Evolutionary conservation across 1,140 invertebrate species (phyloP), one percentile per base, ranked within the genome.

Genomic region (Mylabris phalerata): DNA sequence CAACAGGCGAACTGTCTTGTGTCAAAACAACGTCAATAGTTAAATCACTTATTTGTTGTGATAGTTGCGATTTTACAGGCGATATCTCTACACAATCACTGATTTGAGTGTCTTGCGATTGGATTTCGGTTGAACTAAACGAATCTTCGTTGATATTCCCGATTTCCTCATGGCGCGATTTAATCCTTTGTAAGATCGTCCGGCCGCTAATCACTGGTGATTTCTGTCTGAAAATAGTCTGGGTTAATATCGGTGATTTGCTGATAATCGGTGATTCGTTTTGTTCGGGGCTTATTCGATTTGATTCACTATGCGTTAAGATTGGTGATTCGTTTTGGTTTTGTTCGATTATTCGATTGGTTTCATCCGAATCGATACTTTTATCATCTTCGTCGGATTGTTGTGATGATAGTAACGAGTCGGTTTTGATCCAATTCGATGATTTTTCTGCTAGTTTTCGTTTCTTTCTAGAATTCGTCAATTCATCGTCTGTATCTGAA

Each of bases 201-300:
- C 32, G 38, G 9, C 48, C 55, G 48, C 51, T 43, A 46, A 64
- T 55, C 9, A 64, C 9, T 27, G 59, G 62, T 6, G 62, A 64
- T 40, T 43, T 9, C 42, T 64, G 55, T 25, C 54, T 43, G n/a
- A 6, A 9, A 13, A n/a, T 9, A 11, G 9, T 42, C 40, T 47
- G 24, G 9, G 43, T 48, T 9, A 60, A 41, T 41, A 59, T 44
- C 9, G 40, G 10, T 39, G 41, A 32, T 9, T 44, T 51, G 10
- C 4, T 32, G 42, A 57, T 56, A 9, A 61, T 40, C 13, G 59
- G 59, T 11, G 59, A 61, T 10, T 61, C 32, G 5, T 32, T 4
- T 5, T 4, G 32, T 5, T 32, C 7, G 4, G 4, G 4, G 32
- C 0, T 32, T 32, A 7, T 32, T 32, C 7, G 32, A 32, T 7